Conservation (phyloP, 1,140 invertebrate species). For the Drosophila littoralis region DNA sequence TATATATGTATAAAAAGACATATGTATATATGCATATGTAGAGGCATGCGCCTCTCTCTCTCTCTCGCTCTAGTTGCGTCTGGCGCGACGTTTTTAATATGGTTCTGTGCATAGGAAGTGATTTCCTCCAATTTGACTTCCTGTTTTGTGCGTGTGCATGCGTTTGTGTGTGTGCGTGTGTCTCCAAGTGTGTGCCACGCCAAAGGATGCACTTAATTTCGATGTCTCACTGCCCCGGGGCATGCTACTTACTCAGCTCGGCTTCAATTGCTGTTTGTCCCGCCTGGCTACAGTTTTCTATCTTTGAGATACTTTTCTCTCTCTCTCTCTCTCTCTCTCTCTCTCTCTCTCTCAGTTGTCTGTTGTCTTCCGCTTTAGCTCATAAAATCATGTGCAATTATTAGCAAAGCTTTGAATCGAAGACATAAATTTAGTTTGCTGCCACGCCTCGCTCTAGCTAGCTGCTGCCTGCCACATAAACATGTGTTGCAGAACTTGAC, state of each 20-base stretch:
- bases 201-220: conserved; percentile 51
- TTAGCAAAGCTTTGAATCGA: conserved; percentile 42
- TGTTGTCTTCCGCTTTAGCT: conserved; percentile 11
- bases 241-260: background rate
- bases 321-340: background rate
- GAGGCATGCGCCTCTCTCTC: background rate
- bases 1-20: background rate
- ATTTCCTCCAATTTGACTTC: conserved; percentile 61
- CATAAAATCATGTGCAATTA: conserved; percentile 58
- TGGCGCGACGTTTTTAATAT: conserved; percentile 41
- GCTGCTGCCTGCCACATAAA: conserved; percentile 12
- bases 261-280: conserved; percentile 23
- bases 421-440: background rate
- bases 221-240: background rate
- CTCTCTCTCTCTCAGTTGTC: background rate
- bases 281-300: conserved; percentile 6
- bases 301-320: conserved; percentile 21
- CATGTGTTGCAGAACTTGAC: conserved; percentile 39
- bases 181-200: background rate
- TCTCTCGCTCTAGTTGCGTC: background rate
- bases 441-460: background rate
- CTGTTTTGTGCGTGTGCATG: conserved; percentile 28
- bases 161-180: background rate
- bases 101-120: conserved; percentile 49
- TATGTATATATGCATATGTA: background rate